phyloP scores from a whole-genome alignment of 2,797 vertebrate species.

The Florisuga fusca region DNA sequence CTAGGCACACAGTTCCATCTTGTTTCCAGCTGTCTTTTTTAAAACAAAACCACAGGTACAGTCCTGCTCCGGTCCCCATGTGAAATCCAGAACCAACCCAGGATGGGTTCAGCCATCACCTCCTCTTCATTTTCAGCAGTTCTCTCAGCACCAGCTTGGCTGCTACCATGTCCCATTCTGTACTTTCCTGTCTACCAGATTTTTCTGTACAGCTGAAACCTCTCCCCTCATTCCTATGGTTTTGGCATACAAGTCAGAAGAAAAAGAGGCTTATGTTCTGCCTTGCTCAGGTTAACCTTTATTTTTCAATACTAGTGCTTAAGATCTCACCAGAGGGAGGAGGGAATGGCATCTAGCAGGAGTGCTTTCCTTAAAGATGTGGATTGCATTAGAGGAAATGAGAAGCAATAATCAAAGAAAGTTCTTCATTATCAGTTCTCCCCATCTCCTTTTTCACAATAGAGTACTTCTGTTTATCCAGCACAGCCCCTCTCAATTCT shows the following conservation, averaged over 20 bases:
- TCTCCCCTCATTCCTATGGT: not conserved
- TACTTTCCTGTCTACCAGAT: not conserved
- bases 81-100: not conserved
- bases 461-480: not conserved
- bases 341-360: not conserved
- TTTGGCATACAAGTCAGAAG: rapidly evolving
- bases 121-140: not conserved
- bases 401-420: constrained; percentile 57
- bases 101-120: not conserved
- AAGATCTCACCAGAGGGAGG: not conserved
- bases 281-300: not conserved
- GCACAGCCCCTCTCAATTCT: constrained; percentile 41
- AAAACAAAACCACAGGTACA: not conserved
- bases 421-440: constrained; percentile 58
- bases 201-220: not conserved
- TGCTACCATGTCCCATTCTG: not conserved
- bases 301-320: not conserved
- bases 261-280: not conserved
- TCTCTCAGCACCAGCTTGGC: not conserved
- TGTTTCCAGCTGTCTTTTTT: not conserved
- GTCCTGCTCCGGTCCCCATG: not conserved
- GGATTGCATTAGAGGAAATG: constrained; percentile 53
- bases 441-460: not conserved
- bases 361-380: constrained; percentile 27
- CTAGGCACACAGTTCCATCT: not conserved